These are phyloP conservation scores for Corticium candelabrum DNA, from an alignment of 37 sponge, comb jelly and placozoan genomes.

Conservation along the genomic window DNA sequence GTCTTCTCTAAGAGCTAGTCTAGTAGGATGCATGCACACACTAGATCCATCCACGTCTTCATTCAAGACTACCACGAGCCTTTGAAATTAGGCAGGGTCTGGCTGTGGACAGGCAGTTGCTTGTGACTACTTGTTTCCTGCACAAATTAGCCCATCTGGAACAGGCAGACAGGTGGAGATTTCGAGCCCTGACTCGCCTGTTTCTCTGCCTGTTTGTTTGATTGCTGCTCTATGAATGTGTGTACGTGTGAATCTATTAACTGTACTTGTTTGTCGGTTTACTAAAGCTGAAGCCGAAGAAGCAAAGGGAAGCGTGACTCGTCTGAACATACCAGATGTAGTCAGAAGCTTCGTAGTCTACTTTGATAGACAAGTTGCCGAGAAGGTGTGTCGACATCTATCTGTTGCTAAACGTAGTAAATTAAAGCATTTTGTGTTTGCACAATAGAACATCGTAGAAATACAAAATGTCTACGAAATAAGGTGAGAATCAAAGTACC, in stretches of 20 bases:
- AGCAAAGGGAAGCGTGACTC: not conserved
- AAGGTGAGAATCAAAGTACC: no score
- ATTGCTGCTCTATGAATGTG: not conserved
- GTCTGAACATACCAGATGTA: not conserved
- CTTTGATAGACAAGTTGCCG: not conserved
- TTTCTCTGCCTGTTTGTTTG: not conserved
- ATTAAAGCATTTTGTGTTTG: not conserved
- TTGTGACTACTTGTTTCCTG: no score
- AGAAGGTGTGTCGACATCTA: not conserved
- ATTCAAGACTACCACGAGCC: no score
- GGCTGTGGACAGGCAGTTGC: no score
- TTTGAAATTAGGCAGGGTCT: no score
- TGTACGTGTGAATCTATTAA: not conserved
- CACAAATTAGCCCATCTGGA: no score
- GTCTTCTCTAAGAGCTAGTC: no score
- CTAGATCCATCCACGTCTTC: no score
- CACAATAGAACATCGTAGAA: not conserved
- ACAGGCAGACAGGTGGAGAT: no score
- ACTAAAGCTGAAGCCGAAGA: no score
- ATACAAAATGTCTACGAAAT: not conserved
- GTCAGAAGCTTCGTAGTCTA: constrained; percentile 7
- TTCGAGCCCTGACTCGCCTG: not conserved
- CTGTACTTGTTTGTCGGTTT: not conserved
- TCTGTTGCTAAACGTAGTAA: no score
- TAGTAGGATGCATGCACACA: no score